phyloP scores from a whole-genome alignment of 2,113 vertebrate species.

The Halichoeres trimaculatus region DNA sequence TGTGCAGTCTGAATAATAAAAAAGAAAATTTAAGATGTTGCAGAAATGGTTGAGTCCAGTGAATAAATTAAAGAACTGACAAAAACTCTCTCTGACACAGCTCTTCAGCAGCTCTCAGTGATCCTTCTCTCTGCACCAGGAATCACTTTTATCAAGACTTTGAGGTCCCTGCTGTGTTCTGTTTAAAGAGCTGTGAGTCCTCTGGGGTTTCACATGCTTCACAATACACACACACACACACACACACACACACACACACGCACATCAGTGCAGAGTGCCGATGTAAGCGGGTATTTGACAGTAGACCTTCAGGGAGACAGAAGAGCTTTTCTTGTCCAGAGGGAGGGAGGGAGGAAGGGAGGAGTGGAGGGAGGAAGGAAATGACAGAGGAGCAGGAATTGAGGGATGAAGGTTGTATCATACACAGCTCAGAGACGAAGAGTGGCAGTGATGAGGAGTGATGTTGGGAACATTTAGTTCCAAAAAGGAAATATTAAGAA shows the following conservation, averaged over 20 bases:
- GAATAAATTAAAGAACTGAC: neutral
- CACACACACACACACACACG: conserved; percentile 17
- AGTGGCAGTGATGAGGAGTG: neutral
- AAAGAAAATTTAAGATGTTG: no score
- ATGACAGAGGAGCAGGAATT: conserved; percentile 42
- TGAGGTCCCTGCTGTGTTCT: conserved; percentile 25
- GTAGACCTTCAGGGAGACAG: conserved; percentile 75
- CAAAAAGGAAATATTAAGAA: neutral
- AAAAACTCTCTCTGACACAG: neutral
- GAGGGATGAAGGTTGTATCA: conserved; percentile 25
- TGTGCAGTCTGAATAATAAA: no score
- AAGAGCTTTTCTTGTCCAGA: conserved; percentile 63
- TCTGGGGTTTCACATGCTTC: conserved; percentile 16
- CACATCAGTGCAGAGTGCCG: conserved; percentile 60
- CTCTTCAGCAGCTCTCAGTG: neutral
- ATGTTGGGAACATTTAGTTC: conserved; percentile 10
- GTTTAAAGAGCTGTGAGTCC: conserved; percentile 18
- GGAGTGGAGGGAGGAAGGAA: conserved; percentile 9
- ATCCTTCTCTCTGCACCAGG: conserved; percentile 2
- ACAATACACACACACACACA: conserved; percentile 34
- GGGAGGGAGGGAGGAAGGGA: conserved; percentile 12
- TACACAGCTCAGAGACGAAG: neutral
- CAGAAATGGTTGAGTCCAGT: neutral
- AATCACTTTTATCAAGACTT: neutral
- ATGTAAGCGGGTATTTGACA: conserved; percentile 78